Conservation (phyloP, 2,797 vertebrate genomes). For the Mycteria americana region DNA sequence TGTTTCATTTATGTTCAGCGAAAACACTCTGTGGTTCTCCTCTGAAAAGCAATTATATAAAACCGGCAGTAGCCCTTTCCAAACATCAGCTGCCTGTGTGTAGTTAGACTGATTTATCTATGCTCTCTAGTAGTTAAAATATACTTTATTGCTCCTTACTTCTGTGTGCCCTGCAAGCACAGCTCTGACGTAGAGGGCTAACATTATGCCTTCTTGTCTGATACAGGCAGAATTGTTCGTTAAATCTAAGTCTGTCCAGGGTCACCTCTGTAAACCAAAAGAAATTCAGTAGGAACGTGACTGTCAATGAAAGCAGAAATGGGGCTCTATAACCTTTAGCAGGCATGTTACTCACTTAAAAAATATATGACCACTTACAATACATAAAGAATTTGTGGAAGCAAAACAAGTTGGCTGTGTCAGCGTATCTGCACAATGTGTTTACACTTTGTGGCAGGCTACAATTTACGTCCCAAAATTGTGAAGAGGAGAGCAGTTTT, state of each 20-base stretch:
- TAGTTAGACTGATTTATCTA: neutral
- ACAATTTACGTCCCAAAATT: neutral
- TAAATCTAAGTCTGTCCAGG: neutral
- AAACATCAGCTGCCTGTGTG: neutral
- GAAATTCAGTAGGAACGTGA: neutral
- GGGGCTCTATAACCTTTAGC: neutral
- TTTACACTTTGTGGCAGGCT: neutral
- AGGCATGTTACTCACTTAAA: neutral
- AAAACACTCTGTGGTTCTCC: constrained; percentile 14
- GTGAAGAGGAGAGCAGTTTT: neutral
- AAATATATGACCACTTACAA: neutral
- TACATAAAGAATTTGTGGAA: neutral
- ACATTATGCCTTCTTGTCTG: neutral
- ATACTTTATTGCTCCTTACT: neutral
- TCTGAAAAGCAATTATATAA: constrained; percentile 21
- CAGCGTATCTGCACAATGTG: neutral
- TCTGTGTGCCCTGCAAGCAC: neutral
- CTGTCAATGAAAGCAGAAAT: neutral
- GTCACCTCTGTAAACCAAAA: neutral
- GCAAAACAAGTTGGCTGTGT: neutral
- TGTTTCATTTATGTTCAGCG: constrained; percentile 39
- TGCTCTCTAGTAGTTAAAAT: neutral
- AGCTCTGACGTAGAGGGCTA: neutral
- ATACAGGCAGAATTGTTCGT: neutral
- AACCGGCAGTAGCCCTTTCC: neutral